These are phyloP conservation scores for Cenopis cana DNA, from an alignment of 2,888 invertebrate species.

Conservation along the genomic window DNA sequence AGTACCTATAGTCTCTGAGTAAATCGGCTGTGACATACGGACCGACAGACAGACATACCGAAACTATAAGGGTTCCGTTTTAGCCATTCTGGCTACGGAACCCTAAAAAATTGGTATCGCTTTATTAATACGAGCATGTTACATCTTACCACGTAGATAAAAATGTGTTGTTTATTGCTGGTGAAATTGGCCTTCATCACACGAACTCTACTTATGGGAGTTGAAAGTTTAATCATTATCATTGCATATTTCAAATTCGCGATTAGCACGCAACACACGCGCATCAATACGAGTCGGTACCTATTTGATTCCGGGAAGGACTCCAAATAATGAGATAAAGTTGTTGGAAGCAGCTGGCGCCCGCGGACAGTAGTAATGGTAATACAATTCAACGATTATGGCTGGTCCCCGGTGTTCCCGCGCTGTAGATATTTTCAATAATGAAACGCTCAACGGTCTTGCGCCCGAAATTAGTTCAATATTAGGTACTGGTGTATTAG, in stretches of 20 bases:
- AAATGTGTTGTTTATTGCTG: too few relatives aligned
- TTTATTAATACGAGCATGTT: too few relatives aligned
- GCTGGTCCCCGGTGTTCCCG: slow-evolving; percentile 57
- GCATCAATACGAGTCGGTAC: slow-evolving; percentile 13
- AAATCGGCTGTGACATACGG: too few relatives aligned
- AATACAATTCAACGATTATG: slow-evolving; percentile 83
- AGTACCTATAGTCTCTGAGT: too few relatives aligned
- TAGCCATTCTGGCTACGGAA: too few relatives aligned
- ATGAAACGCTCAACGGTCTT: slow-evolving; percentile 77
- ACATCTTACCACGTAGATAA: too few relatives aligned
- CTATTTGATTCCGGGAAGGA: slow-evolving; percentile 51
- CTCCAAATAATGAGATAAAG: slow-evolving; percentile 72
- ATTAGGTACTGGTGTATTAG: slow-evolving; percentile 48
- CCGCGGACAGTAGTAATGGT: slow-evolving; percentile 81
- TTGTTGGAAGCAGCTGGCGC: slow-evolving; percentile 79
- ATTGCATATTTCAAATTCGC: neutral
- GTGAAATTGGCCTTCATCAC: neutral
- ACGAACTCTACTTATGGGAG: neutral
- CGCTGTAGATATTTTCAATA: slow-evolving; percentile 72
- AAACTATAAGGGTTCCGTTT: too few relatives aligned
- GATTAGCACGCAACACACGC: slow-evolving; percentile 34
- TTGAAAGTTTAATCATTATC: neutral
- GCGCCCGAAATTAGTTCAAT: slow-evolving; percentile 75
- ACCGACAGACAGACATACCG: too few relatives aligned
- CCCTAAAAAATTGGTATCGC: too few relatives aligned